Base-by-base conservation (phyloP, 2,888 invertebrate species). In the Tuta absoluta region DNA sequence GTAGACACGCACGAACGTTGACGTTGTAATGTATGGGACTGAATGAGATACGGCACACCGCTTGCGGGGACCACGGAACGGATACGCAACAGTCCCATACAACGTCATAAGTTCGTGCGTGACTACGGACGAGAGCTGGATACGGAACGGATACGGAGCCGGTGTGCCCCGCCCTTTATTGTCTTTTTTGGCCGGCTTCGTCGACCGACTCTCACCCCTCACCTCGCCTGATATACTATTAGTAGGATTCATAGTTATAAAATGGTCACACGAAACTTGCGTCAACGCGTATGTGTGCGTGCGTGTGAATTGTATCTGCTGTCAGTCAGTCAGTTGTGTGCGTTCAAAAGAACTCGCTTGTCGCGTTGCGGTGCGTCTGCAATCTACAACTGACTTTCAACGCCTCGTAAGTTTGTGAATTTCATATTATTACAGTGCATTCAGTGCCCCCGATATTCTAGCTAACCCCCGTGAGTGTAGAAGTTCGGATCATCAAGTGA, bases 391-490 rank as follows among this genome's bases (percentile, higher is more conserved):
- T 88, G 86, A 89, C 88, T 90, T 89, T 90, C 90, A 84, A 87
- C 89, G 89, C 88, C 88, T 90, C 87, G 91, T 91, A 91, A 91
- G 91, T 91, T 89, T 88, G 85, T 85, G 85, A 82, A 81, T 84
- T 87, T 84, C 65, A 53, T 72, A 82, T 76, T 81, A 76, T 75
- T 82, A 78, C 73, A 68, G 87, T 87, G 87, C 78, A 82, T 76
- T 77, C 80, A 77, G 85, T 85, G 84, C 69, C 70, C 68, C 67
- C 57, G 67, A 67, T 63, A 60, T 69, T 62, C 12, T 64, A 70
- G 65, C 33, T 68, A 74, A 67, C 63, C 68, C 62, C 64, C 70
- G 76, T 73, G 71, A 72, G 71, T 78, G 76, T 66, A 63, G 63
- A 68, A 70, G 63, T 69, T 28, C 10, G 33, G 56, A 65, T 65